These are phyloP conservation scores for Aeoliscus strigatus DNA, from an alignment of 2,797 vertebrate species.

Conservation along the genomic window DNA sequence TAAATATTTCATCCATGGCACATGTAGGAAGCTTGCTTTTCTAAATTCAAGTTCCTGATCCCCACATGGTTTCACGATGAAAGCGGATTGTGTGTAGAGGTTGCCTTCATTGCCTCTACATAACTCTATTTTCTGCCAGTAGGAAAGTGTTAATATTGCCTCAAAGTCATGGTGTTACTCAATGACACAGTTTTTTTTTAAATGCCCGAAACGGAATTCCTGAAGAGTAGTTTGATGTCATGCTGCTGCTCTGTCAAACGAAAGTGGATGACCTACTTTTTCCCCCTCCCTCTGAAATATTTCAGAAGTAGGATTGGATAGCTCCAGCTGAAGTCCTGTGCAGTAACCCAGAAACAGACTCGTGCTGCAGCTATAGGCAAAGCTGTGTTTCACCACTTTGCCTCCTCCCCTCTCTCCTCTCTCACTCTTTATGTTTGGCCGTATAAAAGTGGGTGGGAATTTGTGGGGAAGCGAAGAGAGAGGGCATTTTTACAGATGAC, in stretches of 20 bases:
- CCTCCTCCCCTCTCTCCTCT: constrained; percentile 12
- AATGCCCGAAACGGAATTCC: constrained; percentile 68
- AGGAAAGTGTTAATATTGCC: constrained; percentile 29
- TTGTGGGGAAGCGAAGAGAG: constrained; percentile 56
- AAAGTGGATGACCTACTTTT: constrained; percentile 75
- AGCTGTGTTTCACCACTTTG: constrained; percentile 53
- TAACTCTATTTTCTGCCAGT: constrained; percentile 5
- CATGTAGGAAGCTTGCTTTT: constrained; percentile 22
- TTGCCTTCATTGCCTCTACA: constrained; percentile 6
- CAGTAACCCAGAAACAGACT: constrained; percentile 74
- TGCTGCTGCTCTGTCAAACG: constrained; percentile 63
- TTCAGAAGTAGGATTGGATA: constrained; percentile 74
- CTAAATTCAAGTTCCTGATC: constrained; percentile 16
- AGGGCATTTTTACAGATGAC: constrained; percentile 69
- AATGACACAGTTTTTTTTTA: constrained; percentile 60
- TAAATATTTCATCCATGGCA: constrained; percentile 51
- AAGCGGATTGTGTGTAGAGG: constrained; percentile 5
- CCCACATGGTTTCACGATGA: constrained; percentile 28
- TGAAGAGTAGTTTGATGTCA: constrained; percentile 71
- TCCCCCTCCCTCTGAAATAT: constrained; percentile 68
- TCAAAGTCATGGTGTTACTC: constrained; percentile 42
- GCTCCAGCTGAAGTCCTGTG: constrained; percentile 71
- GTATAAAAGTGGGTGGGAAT: constrained; percentile 66
- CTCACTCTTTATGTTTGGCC: constrained; percentile 58
- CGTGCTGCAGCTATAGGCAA: constrained; percentile 67